Evolutionary conservation across 1,140 invertebrate genomes (phyloP), one percentile per base, ranked within the genome.

Genomic region (Goniozus legneri): DNA sequence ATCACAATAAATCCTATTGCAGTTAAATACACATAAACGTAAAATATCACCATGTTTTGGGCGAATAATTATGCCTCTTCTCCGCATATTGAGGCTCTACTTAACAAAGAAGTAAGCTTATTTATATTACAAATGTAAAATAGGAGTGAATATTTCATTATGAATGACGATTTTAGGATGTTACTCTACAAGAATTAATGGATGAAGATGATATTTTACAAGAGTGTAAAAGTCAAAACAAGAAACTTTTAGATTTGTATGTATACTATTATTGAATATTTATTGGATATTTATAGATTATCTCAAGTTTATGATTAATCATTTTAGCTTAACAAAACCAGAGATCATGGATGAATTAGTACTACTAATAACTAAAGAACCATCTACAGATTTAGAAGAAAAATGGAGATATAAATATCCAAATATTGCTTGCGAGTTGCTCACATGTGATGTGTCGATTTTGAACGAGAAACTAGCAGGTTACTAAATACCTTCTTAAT

Each of bases 171-270:
- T 83, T 78, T 44, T 72, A 96, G 93, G 87, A 93, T 85, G 85
- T 95, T 37, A 94, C 88, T 14, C 78, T 98, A 37, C 82, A 85
- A 59, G 89, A 94, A 72, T 79, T 98, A 44, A 82, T 97, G 79
- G 90, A 97, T 69, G 89, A 94, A 75, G 92, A 95, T 70, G 91
- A 96, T 75, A 89, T 97, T 65, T 80, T 98, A 50, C 91, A 95
- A 73, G 93, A 98, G 82, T 95, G 93, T 73, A 94, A 92, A 80
- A 85, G 84, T 52, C 89, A 91, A 69, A 96, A 95, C 73, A 91
- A 89, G 73, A 90, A 88, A 62, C 78, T 98, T 45, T 82, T 96
- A 53, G 91, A 92, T 63, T 96, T 89, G 93, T 96, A 83, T 90
- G 90, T 86, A 52, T 34, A 2, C 19, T 39, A 27, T 27, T 45